phyloP scores from a whole-genome alignment of 2,113 vertebrate species.

The Hystrix brachyura region DNA sequence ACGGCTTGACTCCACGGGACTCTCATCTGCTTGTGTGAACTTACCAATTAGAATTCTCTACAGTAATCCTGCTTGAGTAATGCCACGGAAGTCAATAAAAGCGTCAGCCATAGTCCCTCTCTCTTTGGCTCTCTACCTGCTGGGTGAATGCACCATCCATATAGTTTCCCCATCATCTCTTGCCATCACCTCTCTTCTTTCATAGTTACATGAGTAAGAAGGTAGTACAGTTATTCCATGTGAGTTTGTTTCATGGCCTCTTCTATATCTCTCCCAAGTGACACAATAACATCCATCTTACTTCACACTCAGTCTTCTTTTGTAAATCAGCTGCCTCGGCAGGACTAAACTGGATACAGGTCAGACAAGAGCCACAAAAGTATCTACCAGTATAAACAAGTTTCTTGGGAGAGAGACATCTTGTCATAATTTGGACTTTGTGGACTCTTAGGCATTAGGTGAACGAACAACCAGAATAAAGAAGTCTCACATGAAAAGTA shows the following conservation, averaged over 20 bases:
- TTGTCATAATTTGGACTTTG: background rate
- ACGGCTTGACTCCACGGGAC: fast-evolving
- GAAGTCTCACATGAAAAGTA: background rate
- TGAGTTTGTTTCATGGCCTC: background rate
- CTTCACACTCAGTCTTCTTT: background rate
- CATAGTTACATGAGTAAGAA: background rate
- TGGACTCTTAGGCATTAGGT: background rate
- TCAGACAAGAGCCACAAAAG: background rate
- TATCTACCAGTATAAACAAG: background rate
- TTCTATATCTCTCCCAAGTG: background rate
- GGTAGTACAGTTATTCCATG: background rate
- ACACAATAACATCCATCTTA: background rate
- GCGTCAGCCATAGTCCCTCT: fast-evolving
- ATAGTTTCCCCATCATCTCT: fast-evolving
- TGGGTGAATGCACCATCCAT: background rate
- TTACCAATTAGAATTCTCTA: too few relatives aligned
- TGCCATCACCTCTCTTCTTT: background rate
- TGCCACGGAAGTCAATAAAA: background rate
- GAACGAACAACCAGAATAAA: background rate
- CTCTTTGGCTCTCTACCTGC: too few relatives aligned
- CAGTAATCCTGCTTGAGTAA: background rate
- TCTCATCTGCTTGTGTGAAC: background rate
- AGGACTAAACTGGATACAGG: background rate
- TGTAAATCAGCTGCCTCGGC: too few relatives aligned
- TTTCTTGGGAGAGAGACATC: background rate